Conservation (phyloP, 1,140 invertebrate species). For the Rhizoglyphus robini region DNA sequence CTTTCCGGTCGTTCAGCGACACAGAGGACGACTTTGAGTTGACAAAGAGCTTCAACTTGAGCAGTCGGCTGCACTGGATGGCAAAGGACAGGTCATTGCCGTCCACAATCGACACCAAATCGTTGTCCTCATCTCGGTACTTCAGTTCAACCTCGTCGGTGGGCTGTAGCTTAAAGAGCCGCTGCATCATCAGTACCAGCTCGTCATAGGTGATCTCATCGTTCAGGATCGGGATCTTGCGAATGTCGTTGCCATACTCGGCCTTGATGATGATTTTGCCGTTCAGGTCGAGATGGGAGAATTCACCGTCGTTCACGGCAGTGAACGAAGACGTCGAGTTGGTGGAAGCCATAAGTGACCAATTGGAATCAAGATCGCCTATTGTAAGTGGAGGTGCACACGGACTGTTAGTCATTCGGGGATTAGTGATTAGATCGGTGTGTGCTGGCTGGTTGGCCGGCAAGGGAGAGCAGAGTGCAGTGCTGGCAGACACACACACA, state of each 20-base stretch:
- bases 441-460: no score
- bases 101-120: conserved; percentile 59
- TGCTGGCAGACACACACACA: no score
- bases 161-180: conserved; percentile 50
- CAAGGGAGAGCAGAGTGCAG: no score
- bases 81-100: conserved; percentile 56
- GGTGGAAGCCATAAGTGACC: conserved; percentile 13
- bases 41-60: conserved; percentile 49
- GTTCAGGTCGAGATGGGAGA: conserved; percentile 35
- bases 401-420: no score
- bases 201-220: conserved; percentile 64
- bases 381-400: background rate
- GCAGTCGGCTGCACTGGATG: conserved; percentile 52
- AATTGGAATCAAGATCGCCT: background rate
- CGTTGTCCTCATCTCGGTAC: conserved; percentile 63
- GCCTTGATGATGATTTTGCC: conserved; percentile 46
- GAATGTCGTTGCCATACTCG: conserved; percentile 53
- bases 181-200: conserved; percentile 59
- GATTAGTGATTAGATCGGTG: no score
- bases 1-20: conserved; percentile 33
- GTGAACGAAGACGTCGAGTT: conserved; percentile 19
- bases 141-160: conserved; percentile 57
- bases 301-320: conserved; percentile 22
- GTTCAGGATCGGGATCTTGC: conserved; percentile 57
- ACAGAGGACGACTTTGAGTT: conserved; percentile 31